Conservation (phyloP, 2,888 invertebrate genomes). For the Patella pellucida region DNA sequence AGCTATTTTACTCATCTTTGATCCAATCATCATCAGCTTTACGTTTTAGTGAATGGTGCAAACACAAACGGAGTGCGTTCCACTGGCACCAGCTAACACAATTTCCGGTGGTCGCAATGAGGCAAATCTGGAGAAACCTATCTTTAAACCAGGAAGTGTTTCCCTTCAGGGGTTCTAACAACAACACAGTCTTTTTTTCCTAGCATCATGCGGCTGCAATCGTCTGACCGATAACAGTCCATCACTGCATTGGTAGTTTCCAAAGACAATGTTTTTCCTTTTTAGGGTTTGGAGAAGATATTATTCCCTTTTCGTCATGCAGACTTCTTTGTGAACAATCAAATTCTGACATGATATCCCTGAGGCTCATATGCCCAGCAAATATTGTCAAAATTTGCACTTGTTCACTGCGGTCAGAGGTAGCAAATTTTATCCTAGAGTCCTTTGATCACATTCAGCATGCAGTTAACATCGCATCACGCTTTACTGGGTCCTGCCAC, state of each 20-base stretch:
- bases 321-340: neutral
- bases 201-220: too few species aligned
- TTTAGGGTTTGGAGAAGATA: neutral
- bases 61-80: conserved; percentile 1
- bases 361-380: neutral
- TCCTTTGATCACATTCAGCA: neutral
- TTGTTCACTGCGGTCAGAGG: neutral
- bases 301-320: neutral
- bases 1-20: neutral
- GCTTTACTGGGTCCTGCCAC: neutral
- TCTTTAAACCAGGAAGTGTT: neutral
- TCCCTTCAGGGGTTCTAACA: too few species aligned
- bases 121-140: conserved; percentile 10
- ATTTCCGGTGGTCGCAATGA: neutral
- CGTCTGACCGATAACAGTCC: neutral
- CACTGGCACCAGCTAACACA: conserved; percentile 12
- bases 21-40: neutral
- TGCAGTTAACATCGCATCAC: neutral
- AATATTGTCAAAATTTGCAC: neutral
- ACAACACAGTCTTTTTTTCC: too few species aligned
- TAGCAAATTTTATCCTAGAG: neutral
- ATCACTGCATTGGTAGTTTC: neutral
- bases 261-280: neutral
- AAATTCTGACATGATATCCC: neutral
- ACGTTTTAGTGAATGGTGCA: conserved; percentile 4